Percentiles rank a stretch among this genome's conserved stretches.
These are phyloP conservation scores for Melanaphis sacchari DNA, from an alignment of 1,140 invertebrate species.

Conservation along the genomic window DNA sequence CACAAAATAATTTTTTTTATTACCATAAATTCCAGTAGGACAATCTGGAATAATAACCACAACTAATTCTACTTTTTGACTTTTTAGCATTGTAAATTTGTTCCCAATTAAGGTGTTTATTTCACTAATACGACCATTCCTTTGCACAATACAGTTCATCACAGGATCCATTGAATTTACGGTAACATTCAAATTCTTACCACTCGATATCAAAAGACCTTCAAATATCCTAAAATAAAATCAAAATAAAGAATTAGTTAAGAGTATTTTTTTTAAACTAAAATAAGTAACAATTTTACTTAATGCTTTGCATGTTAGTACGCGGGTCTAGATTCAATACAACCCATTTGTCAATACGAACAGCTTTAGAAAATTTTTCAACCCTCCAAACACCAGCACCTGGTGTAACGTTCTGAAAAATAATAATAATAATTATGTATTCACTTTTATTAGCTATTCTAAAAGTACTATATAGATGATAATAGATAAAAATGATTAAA, in stretches of 20 bases:
- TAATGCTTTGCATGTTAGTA: slow-evolving; percentile 11
- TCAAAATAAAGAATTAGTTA: not conserved
- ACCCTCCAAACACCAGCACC: slow-evolving; percentile 65
- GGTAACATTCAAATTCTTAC: not conserved
- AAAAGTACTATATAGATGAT: too few species aligned
- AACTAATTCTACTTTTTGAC: slow-evolving; percentile 63
- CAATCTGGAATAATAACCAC: slow-evolving; percentile 67
- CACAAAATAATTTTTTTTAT: not conserved
- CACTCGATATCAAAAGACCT: not conserved
- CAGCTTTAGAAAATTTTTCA: slow-evolving; percentile 62
- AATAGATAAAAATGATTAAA: too few species aligned
- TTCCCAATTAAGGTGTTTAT: not conserved
- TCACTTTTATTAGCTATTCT: too few species aligned
- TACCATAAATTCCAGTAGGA: slow-evolving; percentile 32
- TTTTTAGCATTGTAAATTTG: not conserved
- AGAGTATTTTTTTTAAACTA: not conserved
- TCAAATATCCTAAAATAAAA: slow-evolving; percentile 43
- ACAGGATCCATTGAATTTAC: not conserved
- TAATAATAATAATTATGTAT: too few species aligned
- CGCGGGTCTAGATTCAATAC: slow-evolving; percentile 63
- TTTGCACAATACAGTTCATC: not conserved
- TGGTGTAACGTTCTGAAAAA: slow-evolving; percentile 21
- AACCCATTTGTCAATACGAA: slow-evolving; percentile 63
- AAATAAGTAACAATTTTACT: not conserved
- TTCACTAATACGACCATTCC: not conserved